These are phyloP conservation scores for Leiothrix lutea DNA, from an alignment of 2,113 vertebrate species.

Conservation along the genomic window DNA sequence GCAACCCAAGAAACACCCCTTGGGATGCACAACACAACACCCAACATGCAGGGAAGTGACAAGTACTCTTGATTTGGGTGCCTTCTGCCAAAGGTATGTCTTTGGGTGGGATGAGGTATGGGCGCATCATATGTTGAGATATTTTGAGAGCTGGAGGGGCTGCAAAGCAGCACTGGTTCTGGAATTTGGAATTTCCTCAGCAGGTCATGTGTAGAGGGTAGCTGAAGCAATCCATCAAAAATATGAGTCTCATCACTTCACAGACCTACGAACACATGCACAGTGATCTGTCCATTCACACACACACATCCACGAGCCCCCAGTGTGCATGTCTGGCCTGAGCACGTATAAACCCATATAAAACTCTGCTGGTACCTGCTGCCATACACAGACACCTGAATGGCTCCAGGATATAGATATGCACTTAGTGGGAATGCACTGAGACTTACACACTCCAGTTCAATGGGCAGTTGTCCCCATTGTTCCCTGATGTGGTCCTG, in stretches of 20 bases:
- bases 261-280: background rate
- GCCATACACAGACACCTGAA: background rate
- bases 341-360: background rate
- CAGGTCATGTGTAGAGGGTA: background rate
- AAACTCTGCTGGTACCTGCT: background rate
- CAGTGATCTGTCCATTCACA: background rate
- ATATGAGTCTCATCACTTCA: background rate
- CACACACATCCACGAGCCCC: fast-evolving
- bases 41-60: background rate
- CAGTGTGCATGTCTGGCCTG: background rate
- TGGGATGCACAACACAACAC: background rate
- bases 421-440: fast-evolving
- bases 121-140: fast-evolving
- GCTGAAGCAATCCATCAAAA: background rate
- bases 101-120: background rate
- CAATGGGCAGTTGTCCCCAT: fast-evolving
- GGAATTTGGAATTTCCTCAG: background rate
- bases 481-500: background rate
- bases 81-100: background rate
- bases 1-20: background rate
- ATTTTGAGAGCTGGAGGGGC: background rate
- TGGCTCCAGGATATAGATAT: fast-evolving
- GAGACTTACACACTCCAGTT: background rate
- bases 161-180: background rate
- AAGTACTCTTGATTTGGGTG: background rate